Evolutionary conservation across 2,113 vertebrate species (phyloP).

Genomic region (Etheostoma cragini): DNA sequence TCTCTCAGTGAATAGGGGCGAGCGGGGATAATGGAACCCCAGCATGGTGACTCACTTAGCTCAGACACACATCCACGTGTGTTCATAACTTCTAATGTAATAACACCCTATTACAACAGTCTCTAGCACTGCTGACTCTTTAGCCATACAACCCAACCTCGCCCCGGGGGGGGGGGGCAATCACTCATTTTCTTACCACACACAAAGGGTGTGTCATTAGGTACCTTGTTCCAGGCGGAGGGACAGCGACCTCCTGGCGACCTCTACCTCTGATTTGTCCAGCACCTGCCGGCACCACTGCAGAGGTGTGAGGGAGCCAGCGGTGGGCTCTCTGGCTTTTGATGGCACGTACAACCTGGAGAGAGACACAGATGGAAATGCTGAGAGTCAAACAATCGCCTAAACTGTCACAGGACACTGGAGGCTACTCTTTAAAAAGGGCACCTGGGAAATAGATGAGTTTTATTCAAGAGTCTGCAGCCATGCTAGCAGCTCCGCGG

Average conservation of each 20-base stretch:
- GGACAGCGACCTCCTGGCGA: conserved; percentile 87
- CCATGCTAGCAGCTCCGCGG: no score
- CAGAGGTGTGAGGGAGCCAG: conserved; percentile 82
- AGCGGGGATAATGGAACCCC: not conserved
- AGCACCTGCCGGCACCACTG: conserved; percentile 93
- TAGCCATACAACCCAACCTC: not conserved
- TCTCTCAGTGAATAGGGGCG: not conserved
- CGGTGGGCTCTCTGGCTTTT: conserved; percentile 73
- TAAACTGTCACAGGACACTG: not conserved
- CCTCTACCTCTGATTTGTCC: conserved; percentile 90
- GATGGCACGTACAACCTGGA: conserved; percentile 90
- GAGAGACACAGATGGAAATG: not conserved
- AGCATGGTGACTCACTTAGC: not conserved
- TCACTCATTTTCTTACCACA: not conserved
- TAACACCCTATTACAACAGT: not conserved
- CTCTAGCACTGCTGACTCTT: not conserved
- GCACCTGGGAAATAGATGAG: no score
- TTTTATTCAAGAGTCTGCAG: no score
- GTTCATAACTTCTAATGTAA: not conserved
- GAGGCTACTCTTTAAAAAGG: no score
- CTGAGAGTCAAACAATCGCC: not conserved
- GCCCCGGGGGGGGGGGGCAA: not conserved
- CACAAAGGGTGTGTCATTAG: not conserved
- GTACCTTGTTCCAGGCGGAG: conserved; percentile 92
- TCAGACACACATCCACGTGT: not conserved